phyloP scores from a whole-genome alignment of 2,888 invertebrate species.

The Thumatha senex region DNA sequence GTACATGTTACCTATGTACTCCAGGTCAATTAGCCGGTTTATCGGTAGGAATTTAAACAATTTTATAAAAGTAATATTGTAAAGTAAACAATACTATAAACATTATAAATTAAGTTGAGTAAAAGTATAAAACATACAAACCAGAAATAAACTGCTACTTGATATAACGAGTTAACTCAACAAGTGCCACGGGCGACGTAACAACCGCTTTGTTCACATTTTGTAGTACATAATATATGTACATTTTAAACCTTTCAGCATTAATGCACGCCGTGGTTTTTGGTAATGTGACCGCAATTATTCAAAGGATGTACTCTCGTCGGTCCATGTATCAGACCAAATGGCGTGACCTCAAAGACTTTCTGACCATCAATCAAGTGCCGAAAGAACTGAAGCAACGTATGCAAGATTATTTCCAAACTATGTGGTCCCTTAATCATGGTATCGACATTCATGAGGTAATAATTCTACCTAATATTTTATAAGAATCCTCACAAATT shows the following conservation, averaged over 20 bases:
- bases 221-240: not conserved
- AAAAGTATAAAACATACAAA: no score
- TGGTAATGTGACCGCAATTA: constrained; percentile 98
- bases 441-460: constrained; percentile 99
- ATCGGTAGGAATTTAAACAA: no score
- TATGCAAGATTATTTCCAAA: constrained; percentile 99
- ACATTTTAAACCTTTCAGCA: constrained; percentile 81
- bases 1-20: no score
- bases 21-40: no score
- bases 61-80: no score
- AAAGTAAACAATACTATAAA: no score
- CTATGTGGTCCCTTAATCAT: constrained; percentile 98
- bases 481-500: not conserved
- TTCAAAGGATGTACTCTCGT: constrained; percentile 97
- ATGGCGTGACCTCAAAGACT: constrained; percentile 97
- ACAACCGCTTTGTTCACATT: constrained; percentile 1
- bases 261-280: constrained; percentile 99
- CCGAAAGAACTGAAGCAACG: constrained; percentile 97
- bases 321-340: constrained; percentile 97
- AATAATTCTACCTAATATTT: constrained; percentile 17
- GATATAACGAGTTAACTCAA: not conserved
- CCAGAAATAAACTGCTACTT: not conserved
- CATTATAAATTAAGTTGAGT: no score
- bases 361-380: constrained; percentile 96
- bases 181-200: constrained; percentile 3